A percentile compares a stretch with the other conserved stretches of the same genome.
phyloP scores from a whole-genome alignment of 2,888 invertebrate genomes.

The Chaitophorus viminalis region DNA sequence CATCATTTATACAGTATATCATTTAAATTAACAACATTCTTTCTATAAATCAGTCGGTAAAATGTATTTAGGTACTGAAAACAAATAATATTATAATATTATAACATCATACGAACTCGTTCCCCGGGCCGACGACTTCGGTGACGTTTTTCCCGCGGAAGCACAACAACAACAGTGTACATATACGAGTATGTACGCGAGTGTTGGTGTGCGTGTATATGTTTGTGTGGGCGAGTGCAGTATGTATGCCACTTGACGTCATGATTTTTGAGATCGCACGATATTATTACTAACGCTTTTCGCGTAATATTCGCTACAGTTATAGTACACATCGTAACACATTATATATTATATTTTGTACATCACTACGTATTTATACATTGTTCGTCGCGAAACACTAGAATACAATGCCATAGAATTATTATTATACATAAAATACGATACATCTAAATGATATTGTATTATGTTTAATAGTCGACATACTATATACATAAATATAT shows the following conservation, averaged over 20 bases:
- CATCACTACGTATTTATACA: not conserved
- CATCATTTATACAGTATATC: slow-evolving; percentile 19
- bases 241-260: not conserved
- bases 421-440: not conserved
- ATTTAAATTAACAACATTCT: slow-evolving; percentile 47
- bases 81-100: slow-evolving; percentile 11
- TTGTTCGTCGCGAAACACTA: slow-evolving; percentile 18
- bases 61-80: slow-evolving; percentile 41
- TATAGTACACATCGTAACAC: not conserved
- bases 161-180: not conserved
- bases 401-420: slow-evolving; percentile 11
- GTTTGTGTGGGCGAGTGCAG: not conserved
- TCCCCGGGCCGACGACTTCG: not conserved
- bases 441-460: slow-evolving; percentile 38
- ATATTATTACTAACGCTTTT: slow-evolving; percentile 40
- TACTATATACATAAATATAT: slow-evolving; percentile 4
- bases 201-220: no score
- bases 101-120: slow-evolving; percentile 5
- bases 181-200: no score
- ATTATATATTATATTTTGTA: no score
- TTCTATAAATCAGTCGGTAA: slow-evolving; percentile 59
- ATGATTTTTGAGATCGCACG: slow-evolving; percentile 44
- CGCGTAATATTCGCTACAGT: not conserved
- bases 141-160: not conserved
- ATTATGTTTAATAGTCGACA: slow-evolving; percentile 34